Evolutionary conservation across 92 coral and sea anemone species (phyloP).

Genomic region (Porites rus): DNA sequence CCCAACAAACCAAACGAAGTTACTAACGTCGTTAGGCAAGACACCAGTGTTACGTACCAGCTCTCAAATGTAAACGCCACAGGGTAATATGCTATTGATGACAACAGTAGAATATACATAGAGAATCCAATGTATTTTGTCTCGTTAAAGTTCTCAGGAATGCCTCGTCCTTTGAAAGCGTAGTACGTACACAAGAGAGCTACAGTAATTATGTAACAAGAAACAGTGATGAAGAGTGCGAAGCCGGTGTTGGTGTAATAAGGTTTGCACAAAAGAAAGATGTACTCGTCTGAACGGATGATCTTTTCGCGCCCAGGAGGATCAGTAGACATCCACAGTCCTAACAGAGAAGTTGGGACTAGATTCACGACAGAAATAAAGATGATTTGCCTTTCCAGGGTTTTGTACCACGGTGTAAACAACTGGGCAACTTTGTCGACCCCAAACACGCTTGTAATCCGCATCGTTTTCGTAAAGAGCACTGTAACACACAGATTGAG

Average conservation of each 20-base stretch:
- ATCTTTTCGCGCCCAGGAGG: constrained; percentile 45
- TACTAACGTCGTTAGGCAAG: constrained; percentile 1
- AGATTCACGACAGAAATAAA: constrained; percentile 31
- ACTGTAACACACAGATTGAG: constrained; percentile 51
- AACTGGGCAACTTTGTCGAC: constrained; percentile 9
- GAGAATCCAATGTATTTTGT: constrained; percentile 81
- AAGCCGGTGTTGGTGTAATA: constrained; percentile 32
- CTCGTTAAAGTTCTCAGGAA: constrained; percentile 84
- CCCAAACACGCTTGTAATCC: constrained; percentile 73
- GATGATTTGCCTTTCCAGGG: constrained; percentile 36
- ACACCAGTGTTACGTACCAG: constrained; percentile 11
- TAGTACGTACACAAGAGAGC: constrained; percentile 64
- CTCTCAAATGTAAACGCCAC: constrained; percentile 12
- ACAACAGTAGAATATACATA: constrained; percentile 57
- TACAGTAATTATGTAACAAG: constrained; percentile 48
- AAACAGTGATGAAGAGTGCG: constrained; percentile 43
- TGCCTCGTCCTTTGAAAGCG: constrained; percentile 70
- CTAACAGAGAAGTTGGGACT: constrained; percentile 19
- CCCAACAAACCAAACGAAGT: constrained; percentile 38
- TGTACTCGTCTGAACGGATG: constrained; percentile 40
- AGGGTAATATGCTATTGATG: neutral
- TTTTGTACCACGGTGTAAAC: constrained; percentile 31
- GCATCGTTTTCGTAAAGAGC: constrained; percentile 66
- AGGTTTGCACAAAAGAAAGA: constrained; percentile 53
- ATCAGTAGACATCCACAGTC: constrained; percentile 57